A percentile compares a stretch with the other conserved stretches of the same genome.
Conservation (phyloP, 64 coral and sea anemone species). For the Astreopora myriophthalma region DNA sequence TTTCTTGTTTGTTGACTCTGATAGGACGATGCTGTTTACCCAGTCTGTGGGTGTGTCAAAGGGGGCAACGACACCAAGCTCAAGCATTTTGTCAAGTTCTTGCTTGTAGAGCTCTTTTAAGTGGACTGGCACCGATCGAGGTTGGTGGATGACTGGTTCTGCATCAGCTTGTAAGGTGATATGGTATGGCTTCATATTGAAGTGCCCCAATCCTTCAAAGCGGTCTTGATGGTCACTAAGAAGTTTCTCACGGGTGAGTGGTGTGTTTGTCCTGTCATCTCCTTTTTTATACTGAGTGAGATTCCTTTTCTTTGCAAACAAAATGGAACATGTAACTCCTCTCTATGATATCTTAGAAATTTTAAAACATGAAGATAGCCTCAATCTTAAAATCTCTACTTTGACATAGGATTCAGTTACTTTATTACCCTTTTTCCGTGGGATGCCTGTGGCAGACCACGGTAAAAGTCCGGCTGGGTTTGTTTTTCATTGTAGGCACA, state of each 20-base stretch:
- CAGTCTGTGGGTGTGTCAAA: slow-evolving; percentile 65
- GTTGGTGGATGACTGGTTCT: slow-evolving; percentile 46
- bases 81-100: slow-evolving; percentile 48
- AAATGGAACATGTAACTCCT: too few relatives aligned
- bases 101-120: slow-evolving; percentile 15
- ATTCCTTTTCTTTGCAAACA: too few relatives aligned
- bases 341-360: too few relatives aligned
- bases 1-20: slow-evolving; percentile 31
- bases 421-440: too few relatives aligned
- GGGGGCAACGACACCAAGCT: slow-evolving; percentile 53
- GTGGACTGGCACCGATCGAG: slow-evolving; percentile 37
- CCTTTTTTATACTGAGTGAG: neutral
- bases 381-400: too few relatives aligned
- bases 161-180: slow-evolving; percentile 17
- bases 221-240: slow-evolving; percentile 17
- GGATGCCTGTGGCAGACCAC: too few relatives aligned
- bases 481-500: too few relatives aligned
- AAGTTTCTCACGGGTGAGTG: slow-evolving; percentile 17
- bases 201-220: slow-evolving; percentile 52
- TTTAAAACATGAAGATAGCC: too few relatives aligned
- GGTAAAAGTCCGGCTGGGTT: too few relatives aligned
- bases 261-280: neutral
- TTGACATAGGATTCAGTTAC: too few relatives aligned
- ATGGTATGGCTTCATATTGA: slow-evolving; percentile 78
- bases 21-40: slow-evolving; percentile 50